Base-by-base conservation (phyloP, 2,113 vertebrate genomes). In the Bubo bubo region DNA sequence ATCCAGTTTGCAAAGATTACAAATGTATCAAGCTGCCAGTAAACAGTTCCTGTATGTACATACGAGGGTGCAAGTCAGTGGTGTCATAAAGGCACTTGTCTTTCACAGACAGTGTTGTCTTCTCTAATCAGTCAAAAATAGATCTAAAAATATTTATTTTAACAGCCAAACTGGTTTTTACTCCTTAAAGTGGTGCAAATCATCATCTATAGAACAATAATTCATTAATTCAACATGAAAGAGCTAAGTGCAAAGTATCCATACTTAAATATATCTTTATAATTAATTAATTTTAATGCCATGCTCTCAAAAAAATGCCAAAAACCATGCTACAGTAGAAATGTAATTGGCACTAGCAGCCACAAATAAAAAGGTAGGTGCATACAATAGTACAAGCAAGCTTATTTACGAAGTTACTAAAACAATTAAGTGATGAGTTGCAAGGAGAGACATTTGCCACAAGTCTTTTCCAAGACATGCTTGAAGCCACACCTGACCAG, bases 11-110 rank as follows among this genome's bases (percentile, higher is more conserved):
- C 74, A 91, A 74, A 90, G 88, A 90, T 81, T 74, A 80, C 53
- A 88, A 91, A 87, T 55, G 63, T 66, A 73, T 37, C 64, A 86
- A 94, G 91, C 70, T 93, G 76, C 71, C 64, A 86, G 64, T 83
- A 86, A 92, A 93, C 47, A 95, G 72, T 73, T 95, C 77, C 86
- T 70, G 0, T 66, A 90, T 88, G 72, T 96, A 93, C 58, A 49
- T 56, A 76, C 15, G 70, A 91, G 1, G 45, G 82, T 95, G 47
- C 92, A 96, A 92, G 72, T 92, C 43, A 77, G 60, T 80, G 74
- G 93, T 79, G 88, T 95, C 87, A 83, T 64, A 94, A 97, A 98
- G 97, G 97, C 97, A 98, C 97, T 97, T 97, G 80, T 94, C 93
- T 98, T 88, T 72, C 86, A 96, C 63, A 95, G 89, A 93, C 74